These are phyloP conservation scores for Bombyx huttoni DNA, from an alignment of 2,888 invertebrate genomes.

Conservation along the genomic window DNA sequence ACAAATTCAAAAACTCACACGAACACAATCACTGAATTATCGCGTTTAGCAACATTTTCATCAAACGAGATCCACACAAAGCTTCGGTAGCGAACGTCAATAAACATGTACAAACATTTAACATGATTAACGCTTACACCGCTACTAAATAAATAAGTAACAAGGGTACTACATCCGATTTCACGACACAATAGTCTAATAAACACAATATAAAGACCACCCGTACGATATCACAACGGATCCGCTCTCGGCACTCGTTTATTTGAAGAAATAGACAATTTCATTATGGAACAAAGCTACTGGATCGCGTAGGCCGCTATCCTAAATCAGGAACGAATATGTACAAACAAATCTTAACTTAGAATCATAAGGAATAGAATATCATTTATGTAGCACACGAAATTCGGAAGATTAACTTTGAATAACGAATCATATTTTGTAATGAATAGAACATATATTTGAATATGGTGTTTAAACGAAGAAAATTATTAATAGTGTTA, in stretches of 20 bases:
- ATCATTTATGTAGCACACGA: too few species aligned
- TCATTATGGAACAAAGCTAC: slow-evolving; percentile 62
- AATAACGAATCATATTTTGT: too few species aligned
- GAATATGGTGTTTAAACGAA: slow-evolving; percentile 8
- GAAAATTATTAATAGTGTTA: slow-evolving; percentile 48
- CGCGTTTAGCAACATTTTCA: not conserved
- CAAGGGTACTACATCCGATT: slow-evolving; percentile 16
- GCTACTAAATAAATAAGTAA: slow-evolving; percentile 22
- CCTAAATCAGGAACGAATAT: slow-evolving; percentile 27
- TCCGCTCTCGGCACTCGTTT: slow-evolving; percentile 32
- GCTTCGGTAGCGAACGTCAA: slow-evolving; percentile 3
- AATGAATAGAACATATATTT: not conserved
- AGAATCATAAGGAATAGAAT: slow-evolving; percentile 13
- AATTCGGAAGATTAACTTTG: too few species aligned
- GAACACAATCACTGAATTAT: not conserved
- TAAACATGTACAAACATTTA: slow-evolving; percentile 3
- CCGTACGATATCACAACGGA: slow-evolving; percentile 21
- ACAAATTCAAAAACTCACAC: not conserved
- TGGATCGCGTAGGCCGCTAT: slow-evolving; percentile 56
- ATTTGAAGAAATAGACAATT: slow-evolving; percentile 59
- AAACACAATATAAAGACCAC: slow-evolving; percentile 39
- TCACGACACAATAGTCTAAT: slow-evolving; percentile 19
- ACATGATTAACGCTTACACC: slow-evolving; percentile 6
- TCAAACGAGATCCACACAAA: not conserved
- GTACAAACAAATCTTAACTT: slow-evolving; percentile 16